A percentile compares a stretch with the other conserved stretches of the same genome.
phyloP scores from a whole-genome alignment of 2,888 invertebrate genomes.

The Drosophila borborema region DNA sequence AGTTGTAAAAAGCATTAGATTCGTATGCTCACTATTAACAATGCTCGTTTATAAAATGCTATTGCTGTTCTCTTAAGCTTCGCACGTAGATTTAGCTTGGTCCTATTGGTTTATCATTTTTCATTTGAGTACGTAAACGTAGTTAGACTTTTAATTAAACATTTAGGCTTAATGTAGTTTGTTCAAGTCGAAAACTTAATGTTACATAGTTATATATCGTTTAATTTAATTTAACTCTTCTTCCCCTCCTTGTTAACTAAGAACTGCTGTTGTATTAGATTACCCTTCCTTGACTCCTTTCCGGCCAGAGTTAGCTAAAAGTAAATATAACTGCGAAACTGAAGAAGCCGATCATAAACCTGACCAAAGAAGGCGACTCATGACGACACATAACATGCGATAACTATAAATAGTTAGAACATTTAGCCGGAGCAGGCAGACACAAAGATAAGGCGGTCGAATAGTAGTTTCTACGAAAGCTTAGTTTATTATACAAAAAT shows the following conservation, averaged over 20 bases:
- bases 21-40: conserved; percentile 32
- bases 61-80: conserved; percentile 53
- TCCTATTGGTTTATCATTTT: conserved; percentile 68
- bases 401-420: conserved; percentile 12
- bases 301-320: conserved; percentile 23
- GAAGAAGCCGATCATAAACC: conserved; percentile 22
- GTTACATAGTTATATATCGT: conserved; percentile 29
- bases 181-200: conserved; percentile 56
- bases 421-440: neutral
- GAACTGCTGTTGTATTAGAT: conserved; percentile 55
- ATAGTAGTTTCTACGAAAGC: conserved; percentile 33
- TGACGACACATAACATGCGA: neutral
- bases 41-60: conserved; percentile 57
- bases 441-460: conserved; percentile 40
- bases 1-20: conserved; percentile 26
- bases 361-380: conserved; percentile 4
- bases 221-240: neutral
- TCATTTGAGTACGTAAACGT: conserved; percentile 47
- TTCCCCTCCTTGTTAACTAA: conserved; percentile 65
- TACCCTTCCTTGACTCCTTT: conserved; percentile 37
- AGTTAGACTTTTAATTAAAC: conserved; percentile 64
- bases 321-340: conserved; percentile 47
- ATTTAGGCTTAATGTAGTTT: conserved; percentile 45
- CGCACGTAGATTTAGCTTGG: conserved; percentile 68
- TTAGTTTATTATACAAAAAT: conserved; percentile 51